phyloP scores from a whole-genome alignment of 2,888 invertebrate species.

The Panopea generosa region DNA sequence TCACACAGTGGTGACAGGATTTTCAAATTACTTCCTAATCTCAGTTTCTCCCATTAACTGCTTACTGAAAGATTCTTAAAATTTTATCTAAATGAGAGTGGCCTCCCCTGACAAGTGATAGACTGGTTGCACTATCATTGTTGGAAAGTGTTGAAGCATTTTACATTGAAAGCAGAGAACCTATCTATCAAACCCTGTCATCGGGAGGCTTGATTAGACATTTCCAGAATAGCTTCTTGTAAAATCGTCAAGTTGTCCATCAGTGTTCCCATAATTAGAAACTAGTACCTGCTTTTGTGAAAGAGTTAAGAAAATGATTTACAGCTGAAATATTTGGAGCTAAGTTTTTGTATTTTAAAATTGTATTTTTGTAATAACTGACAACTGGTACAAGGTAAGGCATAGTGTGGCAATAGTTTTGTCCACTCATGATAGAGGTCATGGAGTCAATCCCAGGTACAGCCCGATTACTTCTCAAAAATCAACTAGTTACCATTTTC shows the following conservation, averaged over 20 bases:
- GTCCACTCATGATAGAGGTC: too few relatives aligned
- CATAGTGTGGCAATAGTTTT: too few relatives aligned
- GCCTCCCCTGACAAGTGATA: constrained; percentile 42
- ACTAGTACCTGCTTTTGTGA: too few relatives aligned
- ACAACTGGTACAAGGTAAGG: too few relatives aligned
- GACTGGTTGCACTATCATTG: constrained; percentile 32
- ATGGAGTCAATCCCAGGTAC: too few relatives aligned
- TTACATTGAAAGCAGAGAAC: constrained; percentile 38
- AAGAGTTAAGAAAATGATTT: too few relatives aligned
- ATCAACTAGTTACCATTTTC: too few relatives aligned
- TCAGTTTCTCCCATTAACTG: constrained; percentile 33
- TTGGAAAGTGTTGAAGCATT: constrained; percentile 28
- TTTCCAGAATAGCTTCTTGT: constrained; percentile 29
- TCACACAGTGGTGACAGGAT: constrained; percentile 14
- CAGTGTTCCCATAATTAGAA: too few relatives aligned
- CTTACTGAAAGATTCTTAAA: constrained; percentile 49
- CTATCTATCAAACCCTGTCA: constrained; percentile 49
- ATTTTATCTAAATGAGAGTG: constrained; percentile 60
- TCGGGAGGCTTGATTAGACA: constrained; percentile 34
- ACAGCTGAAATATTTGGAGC: too few relatives aligned
- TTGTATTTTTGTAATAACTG: too few relatives aligned
- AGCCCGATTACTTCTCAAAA: too few relatives aligned
- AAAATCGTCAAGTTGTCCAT: not conserved
- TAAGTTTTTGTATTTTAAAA: too few relatives aligned
- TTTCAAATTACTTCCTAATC: not conserved